Percentiles rank a stretch among this genome's conserved stretches.
These are phyloP conservation scores for Polymixis lichenea DNA, from an alignment of 2,888 invertebrate species.

Conservation along the genomic window DNA sequence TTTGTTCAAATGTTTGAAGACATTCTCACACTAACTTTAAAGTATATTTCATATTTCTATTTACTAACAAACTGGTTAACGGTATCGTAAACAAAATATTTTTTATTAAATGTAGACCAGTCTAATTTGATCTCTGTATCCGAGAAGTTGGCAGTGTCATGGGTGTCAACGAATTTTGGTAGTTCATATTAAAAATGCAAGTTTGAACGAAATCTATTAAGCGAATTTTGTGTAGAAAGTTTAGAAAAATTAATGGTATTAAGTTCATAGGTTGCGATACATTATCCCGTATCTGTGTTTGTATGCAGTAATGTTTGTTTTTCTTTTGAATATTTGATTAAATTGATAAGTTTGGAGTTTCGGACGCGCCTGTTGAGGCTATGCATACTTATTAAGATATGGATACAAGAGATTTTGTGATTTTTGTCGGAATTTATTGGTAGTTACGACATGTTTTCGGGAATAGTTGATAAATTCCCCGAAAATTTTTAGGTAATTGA, in stretches of 20 bases:
- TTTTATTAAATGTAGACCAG: constrained; percentile 46
- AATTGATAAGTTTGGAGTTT: constrained; percentile 52
- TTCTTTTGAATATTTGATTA: constrained; percentile 67
- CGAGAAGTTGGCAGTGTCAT: not conserved
- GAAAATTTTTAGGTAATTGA: not conserved
- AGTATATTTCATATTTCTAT: constrained; percentile 58
- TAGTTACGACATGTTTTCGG: constrained; percentile 41
- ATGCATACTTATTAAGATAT: constrained; percentile 57
- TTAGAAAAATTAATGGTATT: constrained; percentile 69
- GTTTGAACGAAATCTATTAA: constrained; percentile 64
- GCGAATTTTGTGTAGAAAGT: constrained; percentile 74
- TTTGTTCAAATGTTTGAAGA: constrained; percentile 20
- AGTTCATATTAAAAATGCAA: constrained; percentile 44
- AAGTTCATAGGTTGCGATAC: constrained; percentile 71
- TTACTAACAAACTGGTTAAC: constrained; percentile 62
- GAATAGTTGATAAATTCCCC: constrained; percentile 25
- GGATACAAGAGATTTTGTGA: constrained; percentile 31
- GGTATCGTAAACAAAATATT: constrained; percentile 66
- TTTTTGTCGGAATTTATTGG: constrained; percentile 29
- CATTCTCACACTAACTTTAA: constrained; percentile 46
- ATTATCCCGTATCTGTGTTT: constrained; percentile 52
- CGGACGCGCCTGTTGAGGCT: constrained; percentile 25
- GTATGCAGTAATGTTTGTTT: constrained; percentile 67
- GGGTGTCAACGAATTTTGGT: constrained; percentile 27
- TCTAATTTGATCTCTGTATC: constrained; percentile 18